These are phyloP conservation scores for Pocillopora meandrina DNA, from an alignment of 92 coral and sea anemone species.

Conservation along the genomic window DNA sequence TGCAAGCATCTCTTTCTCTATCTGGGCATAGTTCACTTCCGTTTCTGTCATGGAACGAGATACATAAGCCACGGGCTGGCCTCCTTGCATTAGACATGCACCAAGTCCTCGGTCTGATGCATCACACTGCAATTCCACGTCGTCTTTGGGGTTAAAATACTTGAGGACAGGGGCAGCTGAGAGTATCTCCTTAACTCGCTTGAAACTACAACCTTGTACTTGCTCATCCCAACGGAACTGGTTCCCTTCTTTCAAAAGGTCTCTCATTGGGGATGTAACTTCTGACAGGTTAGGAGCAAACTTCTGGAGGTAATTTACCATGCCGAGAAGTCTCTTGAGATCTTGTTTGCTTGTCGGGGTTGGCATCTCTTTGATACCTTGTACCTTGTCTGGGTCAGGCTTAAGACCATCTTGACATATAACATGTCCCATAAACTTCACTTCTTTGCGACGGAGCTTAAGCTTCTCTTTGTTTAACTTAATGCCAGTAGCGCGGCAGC, in stretches of 20 bases:
- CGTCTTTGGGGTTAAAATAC: no score
- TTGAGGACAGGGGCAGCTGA: neutral
- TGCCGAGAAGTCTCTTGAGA: no score
- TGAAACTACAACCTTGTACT: slow-evolving; percentile 7
- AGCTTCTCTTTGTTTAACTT: slow-evolving; percentile 3
- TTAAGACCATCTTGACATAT: no score
- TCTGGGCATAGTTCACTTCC: neutral
- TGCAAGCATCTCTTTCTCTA: slow-evolving; percentile 1
- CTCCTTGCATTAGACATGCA: neutral
- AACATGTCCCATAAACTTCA: no score
- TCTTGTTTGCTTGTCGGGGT: no score
- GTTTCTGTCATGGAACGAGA: neutral
- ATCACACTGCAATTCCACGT: neutral
- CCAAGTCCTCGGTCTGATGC: slow-evolving; percentile 6
- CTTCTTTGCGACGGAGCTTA: neutral
- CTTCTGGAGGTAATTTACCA: no score
- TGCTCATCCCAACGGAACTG: no score
- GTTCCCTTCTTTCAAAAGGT: no score
- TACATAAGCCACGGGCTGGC: neutral
- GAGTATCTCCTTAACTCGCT: slow-evolving; percentile 15
- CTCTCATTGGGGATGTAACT: no score
- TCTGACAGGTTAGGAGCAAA: no score
- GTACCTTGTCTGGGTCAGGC: no score
- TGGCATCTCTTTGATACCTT: no score
- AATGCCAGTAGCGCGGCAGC: slow-evolving; percentile 1